Evolutionary conservation across 2,888 invertebrate genomes (phyloP).

Genomic region (Hirtodrosophila alboralis): DNA sequence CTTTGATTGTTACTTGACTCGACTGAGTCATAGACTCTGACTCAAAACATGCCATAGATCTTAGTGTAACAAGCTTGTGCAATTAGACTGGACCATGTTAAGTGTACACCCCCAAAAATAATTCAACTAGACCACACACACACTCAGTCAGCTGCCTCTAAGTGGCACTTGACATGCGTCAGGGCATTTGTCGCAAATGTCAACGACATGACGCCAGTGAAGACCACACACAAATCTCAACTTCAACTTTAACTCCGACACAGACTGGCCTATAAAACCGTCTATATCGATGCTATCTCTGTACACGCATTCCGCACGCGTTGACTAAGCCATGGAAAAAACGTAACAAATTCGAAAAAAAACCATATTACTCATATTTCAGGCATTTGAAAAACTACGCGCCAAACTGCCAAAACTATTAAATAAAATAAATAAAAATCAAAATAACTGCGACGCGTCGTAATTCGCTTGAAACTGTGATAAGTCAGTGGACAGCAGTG

Average conservation of each 20-base stretch:
- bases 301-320: constrained; percentile 50
- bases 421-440: constrained; percentile 33
- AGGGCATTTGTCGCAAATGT: constrained; percentile 75
- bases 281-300: constrained; percentile 69
- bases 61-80: constrained; percentile 62
- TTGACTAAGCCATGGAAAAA: constrained; percentile 31
- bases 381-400: constrained; percentile 65
- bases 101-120: constrained; percentile 63
- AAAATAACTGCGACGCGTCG: constrained; percentile 60
- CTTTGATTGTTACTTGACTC: background rate
- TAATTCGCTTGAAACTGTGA: constrained; percentile 79
- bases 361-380: constrained; percentile 70
- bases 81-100: constrained; percentile 59
- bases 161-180: constrained; percentile 74
- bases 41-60: constrained; percentile 30
- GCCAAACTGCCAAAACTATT: constrained; percentile 74
- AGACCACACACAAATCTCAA: constrained; percentile 58
- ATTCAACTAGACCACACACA: constrained; percentile 57
- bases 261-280: constrained; percentile 65
- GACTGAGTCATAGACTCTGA: constrained; percentile 38
- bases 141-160: constrained; percentile 23
- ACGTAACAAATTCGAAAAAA: constrained; percentile 21
- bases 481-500: constrained; percentile 64
- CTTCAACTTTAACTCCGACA: constrained; percentile 10
- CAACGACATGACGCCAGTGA: constrained; percentile 74